phyloP scores from a whole-genome alignment of 2,888 invertebrate genomes.

The Dioctria rufipes region DNA sequence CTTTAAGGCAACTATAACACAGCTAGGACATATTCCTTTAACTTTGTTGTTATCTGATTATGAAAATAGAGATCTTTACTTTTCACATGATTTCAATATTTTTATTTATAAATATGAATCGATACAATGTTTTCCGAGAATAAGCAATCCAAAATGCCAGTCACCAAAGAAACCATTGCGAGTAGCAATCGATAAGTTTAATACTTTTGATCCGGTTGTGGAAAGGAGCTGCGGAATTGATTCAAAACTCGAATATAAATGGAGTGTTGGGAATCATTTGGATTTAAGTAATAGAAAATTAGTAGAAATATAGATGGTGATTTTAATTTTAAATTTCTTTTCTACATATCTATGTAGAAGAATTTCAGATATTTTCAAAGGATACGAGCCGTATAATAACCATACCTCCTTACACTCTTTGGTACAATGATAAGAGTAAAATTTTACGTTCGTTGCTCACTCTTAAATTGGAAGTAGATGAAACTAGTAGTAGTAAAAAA shows the following conservation, averaged over 20 bases:
- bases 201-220: conserved; percentile 43
- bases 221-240: conserved; percentile 50
- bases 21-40: conserved; percentile 20
- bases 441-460: neutral
- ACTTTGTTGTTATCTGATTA: conserved; percentile 36
- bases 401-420: neutral
- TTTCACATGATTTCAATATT: conserved; percentile 25
- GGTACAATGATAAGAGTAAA: neutral
- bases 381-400: neutral
- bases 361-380: neutral
- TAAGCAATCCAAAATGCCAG: conserved; percentile 31
- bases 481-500: neutral
- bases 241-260: conserved; percentile 41
- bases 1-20: neutral
- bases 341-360: neutral
- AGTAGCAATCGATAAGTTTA: conserved; percentile 29
- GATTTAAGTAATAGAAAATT: conserved; percentile 31
- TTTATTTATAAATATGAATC: neutral
- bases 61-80: conserved; percentile 15
- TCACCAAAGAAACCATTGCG: conserved; percentile 31
- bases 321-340: neutral
- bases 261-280: conserved; percentile 54
- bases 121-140: conserved; percentile 49
- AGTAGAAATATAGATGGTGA: neutral
- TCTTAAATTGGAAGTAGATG: neutral